Conservation (phyloP, 2,888 invertebrate species). For the Hypolimnas misippus region DNA sequence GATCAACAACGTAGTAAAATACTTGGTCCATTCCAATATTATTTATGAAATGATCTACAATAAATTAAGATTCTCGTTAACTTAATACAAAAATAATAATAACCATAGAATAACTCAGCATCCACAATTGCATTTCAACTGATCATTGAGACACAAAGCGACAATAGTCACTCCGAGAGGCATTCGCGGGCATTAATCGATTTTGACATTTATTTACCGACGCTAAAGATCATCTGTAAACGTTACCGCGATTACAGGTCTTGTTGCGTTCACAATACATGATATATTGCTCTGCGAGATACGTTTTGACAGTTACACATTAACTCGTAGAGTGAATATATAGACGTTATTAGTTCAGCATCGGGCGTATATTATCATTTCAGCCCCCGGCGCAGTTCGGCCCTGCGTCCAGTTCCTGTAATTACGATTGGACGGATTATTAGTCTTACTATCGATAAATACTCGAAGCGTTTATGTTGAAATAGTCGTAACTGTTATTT, state of each 20-base stretch:
- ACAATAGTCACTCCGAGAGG: constrained; percentile 33
- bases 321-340: constrained; percentile 41
- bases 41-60: no score
- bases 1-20: no score
- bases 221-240: constrained; percentile 41
- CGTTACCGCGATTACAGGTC: constrained; percentile 33
- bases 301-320: constrained; percentile 36
- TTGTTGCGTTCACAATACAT: constrained; percentile 38
- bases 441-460: constrained; percentile 34
- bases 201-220: constrained; percentile 63
- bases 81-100: constrained; percentile 22
- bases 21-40: no score
- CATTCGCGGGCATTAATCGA: constrained; percentile 47
- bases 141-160: constrained; percentile 29
- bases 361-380: constrained; percentile 52
- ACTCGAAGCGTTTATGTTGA: constrained; percentile 18
- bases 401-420: constrained; percentile 54
- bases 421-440: constrained; percentile 51
- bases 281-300: constrained; percentile 33
- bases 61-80: constrained; percentile 10
- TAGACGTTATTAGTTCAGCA: constrained; percentile 53
- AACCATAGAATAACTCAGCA: constrained; percentile 16
- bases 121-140: constrained; percentile 26
- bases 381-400: constrained; percentile 56
- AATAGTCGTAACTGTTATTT: constrained; percentile 7